Percentiles rank a stretch among this genome's conserved stretches.
Conservation (phyloP, 1,140 invertebrate species). For the Drosophila triauraria region DNA sequence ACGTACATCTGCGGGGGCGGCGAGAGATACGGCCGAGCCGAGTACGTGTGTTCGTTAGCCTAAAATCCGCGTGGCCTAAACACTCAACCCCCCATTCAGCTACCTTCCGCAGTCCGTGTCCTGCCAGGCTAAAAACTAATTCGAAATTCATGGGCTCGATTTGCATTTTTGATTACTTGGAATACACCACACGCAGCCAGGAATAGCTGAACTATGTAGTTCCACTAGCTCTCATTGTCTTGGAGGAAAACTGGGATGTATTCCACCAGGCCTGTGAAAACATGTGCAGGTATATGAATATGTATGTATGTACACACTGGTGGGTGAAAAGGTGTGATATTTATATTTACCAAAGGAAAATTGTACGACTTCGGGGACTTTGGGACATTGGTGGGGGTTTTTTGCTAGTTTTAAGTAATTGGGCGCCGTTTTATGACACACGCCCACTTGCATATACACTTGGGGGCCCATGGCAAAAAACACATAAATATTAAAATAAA, state of each 20-base stretch:
- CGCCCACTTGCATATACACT: constrained; percentile 20
- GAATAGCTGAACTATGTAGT: constrained; percentile 13
- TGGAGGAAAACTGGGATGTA: constrained; percentile 24
- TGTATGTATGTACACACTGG: constrained; percentile 27
- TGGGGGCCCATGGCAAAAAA: constrained; percentile 61
- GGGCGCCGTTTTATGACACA: constrained; percentile 73
- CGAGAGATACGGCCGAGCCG: constrained; percentile 21
- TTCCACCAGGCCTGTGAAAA: background rate
- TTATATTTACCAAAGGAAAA: constrained; percentile 79
- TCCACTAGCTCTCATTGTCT: constrained; percentile 33
- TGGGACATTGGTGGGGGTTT: constrained; percentile 55
- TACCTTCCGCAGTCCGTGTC: constrained; percentile 7
- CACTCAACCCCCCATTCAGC: constrained; percentile 28
- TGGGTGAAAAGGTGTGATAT: constrained; percentile 71
- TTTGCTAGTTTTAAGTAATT: constrained; percentile 83
- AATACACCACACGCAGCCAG: constrained; percentile 56
- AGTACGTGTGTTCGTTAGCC: constrained; percentile 79
- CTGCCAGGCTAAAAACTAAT: constrained; percentile 77
- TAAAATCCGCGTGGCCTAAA: constrained; percentile 73
- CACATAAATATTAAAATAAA: constrained; percentile 82
- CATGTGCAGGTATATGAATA: background rate
- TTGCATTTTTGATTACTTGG: constrained; percentile 82
- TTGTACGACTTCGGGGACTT: constrained; percentile 43
- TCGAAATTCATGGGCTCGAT: constrained; percentile 83
- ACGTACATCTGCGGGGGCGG: constrained; percentile 53